Evolutionary conservation across 2,888 invertebrate species (phyloP).

Genomic region (Elmis aenea): DNA sequence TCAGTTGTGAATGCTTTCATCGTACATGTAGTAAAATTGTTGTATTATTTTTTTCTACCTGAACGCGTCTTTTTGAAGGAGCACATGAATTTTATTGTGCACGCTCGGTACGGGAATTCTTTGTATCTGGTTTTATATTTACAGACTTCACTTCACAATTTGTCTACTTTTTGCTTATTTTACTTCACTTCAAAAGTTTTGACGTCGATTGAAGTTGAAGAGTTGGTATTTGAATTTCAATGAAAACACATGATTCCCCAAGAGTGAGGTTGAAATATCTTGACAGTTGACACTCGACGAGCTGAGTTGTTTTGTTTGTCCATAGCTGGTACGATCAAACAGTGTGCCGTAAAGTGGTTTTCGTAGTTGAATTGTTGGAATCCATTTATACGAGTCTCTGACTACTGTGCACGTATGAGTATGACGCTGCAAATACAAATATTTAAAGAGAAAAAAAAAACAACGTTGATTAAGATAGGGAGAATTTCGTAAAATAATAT

Average conservation of each 20-base stretch:
- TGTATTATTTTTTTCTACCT: too few species aligned
- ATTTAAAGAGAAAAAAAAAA: too few species aligned
- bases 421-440: too few species aligned
- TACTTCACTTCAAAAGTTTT: conserved; percentile 20
- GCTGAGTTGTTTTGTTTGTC: conserved; percentile 24
- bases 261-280: conserved; percentile 28
- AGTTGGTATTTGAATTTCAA: conserved; percentile 33
- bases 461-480: too few species aligned
- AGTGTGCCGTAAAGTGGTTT: conserved; percentile 19
- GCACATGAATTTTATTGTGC: too few species aligned
- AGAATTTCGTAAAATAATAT: too few species aligned
- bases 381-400: conserved; percentile 13
- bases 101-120: too few species aligned
- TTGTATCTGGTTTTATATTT: conserved; percentile 4
- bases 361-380: conserved; percentile 18
- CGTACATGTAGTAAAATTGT: too few species aligned
- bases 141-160: conserved; percentile 1
- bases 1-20: too few species aligned
- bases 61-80: too few species aligned
- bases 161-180: conserved; percentile 11
- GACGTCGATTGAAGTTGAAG: conserved; percentile 25
- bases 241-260: conserved; percentile 28
- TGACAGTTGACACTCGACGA: conserved; percentile 30
- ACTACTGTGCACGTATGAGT: too few species aligned
- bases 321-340: conserved; percentile 6